Evolutionary conservation across 2,888 invertebrate species (phyloP), one percentile per base, ranked within the genome.

Genomic region (Dicranocentrus wangi): DNA sequence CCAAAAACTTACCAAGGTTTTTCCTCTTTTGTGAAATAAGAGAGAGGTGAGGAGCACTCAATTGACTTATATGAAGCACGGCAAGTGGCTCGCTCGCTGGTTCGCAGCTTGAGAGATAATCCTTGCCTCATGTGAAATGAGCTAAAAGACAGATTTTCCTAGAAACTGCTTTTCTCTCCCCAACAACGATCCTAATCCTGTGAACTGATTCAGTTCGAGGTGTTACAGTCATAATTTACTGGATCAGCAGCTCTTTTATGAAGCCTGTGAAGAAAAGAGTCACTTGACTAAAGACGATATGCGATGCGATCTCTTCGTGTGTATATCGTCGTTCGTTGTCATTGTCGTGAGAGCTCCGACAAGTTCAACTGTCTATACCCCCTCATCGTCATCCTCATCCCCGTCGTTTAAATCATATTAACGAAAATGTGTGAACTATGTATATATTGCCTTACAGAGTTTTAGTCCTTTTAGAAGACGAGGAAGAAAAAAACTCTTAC

Each of bases 221-320:
- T 84, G 83, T 83, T 77, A 70, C 27, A 81, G 83, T 80, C 83
- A 84, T 84, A 84, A 84, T 84, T 84, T 84, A 84, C 83, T 83
- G 82, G 84, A 84, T 84, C 82, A 84, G 66, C 75, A 69, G n/a
- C n/a, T 70, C 42, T 27, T 39, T 70, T 60, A 70, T 70, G 69
- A 70, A 60, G 70, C 21, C 19, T 70, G 58, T 58, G 70, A 70
- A 70, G n/a, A n/a, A 70, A 60, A 60, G 42, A 17, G 25, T 70
- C 70, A 43, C 70, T 23, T 58, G 58, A 55, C 27, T 42, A 70
- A 58, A 32, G 39, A 69, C 55, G 39, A 43, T n/a, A n/a, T n/a
- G n/a, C n/a, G n/a, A n/a, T n/a, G n/a, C n/a, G n/a, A n/a, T n/a
- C n/a, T n/a, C n/a, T n/a, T n/a, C n/a, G n/a, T n/a, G n/a, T n/a